A percentile compares a stretch with the other conserved stretches of the same genome.
phyloP scores from a whole-genome alignment of 2,113 vertebrate species.

The Rhineura floridana region DNA sequence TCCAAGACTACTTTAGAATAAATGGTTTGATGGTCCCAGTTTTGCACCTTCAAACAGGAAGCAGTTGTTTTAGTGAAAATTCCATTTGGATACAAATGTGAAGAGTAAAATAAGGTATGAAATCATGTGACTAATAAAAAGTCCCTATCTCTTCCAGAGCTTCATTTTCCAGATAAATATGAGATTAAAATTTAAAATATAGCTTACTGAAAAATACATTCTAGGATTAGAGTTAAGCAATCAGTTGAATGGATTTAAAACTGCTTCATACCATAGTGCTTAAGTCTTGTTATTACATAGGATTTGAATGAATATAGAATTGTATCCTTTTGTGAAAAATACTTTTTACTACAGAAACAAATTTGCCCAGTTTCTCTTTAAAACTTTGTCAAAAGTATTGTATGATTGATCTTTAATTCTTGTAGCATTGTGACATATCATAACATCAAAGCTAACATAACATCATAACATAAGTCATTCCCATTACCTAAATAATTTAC shows the following conservation, averaged over 20 bases:
- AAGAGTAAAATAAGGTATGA: neutral
- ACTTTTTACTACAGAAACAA: neutral
- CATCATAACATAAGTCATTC: neutral
- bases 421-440: neutral
- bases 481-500: neutral
- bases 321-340: neutral
- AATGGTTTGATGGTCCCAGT: neutral
- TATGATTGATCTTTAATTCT: neutral
- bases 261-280: neutral
- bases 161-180: slow-evolving; percentile 6
- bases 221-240: neutral
- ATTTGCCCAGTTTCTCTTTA: neutral
- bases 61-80: neutral
- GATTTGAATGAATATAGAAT: neutral
- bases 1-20: neutral
- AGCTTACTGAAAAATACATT: neutral
- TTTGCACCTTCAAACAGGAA: neutral
- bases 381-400: neutral
- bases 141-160: neutral
- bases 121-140: neutral
- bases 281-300: neutral
- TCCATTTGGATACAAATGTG: neutral
- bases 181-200: neutral
- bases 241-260: neutral
- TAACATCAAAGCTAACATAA: neutral